phyloP scores from a whole-genome alignment of 2,113 vertebrate genomes.

The Aythya baeri region DNA sequence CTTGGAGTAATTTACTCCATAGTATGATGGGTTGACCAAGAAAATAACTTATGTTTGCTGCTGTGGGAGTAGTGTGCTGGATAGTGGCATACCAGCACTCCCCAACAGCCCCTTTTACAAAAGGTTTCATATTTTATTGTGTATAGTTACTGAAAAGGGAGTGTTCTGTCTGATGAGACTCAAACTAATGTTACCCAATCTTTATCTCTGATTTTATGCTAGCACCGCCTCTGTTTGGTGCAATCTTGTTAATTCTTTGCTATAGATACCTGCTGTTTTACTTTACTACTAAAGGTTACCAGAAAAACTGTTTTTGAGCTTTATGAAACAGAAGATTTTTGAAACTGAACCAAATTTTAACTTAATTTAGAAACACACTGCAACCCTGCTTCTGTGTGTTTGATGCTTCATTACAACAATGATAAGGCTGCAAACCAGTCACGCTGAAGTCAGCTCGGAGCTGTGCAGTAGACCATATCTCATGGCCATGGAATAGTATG shows the following conservation, averaged over 20 bases:
- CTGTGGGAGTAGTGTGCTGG: neutral
- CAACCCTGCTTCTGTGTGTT: neutral
- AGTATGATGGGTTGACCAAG: neutral
- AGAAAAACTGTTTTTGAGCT: neutral
- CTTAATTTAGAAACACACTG: neutral
- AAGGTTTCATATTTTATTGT: conserved; percentile 28
- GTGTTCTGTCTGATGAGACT: conserved; percentile 38
- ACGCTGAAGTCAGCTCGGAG: neutral
- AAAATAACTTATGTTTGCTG: conserved; percentile 1
- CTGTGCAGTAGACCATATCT: neutral
- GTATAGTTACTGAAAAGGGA: conserved; percentile 37
- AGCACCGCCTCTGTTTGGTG: conserved; percentile 34
- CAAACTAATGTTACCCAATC: conserved; percentile 14
- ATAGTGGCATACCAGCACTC: neutral
- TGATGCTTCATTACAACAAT: neutral
- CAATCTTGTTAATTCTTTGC: conserved; percentile 41
- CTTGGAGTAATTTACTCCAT: neutral
- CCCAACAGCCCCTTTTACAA: neutral
- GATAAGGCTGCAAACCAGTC: neutral
- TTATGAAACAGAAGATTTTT: conserved; percentile 13
- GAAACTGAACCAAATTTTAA: neutral
- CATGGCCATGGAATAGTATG: neutral
- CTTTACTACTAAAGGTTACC: neutral
- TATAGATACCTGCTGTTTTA: conserved; percentile 39
- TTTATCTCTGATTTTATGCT: conserved; percentile 32